phyloP scores from a whole-genome alignment of 2,797 vertebrate species.

The Odontamblyopus lacepedii region DNA sequence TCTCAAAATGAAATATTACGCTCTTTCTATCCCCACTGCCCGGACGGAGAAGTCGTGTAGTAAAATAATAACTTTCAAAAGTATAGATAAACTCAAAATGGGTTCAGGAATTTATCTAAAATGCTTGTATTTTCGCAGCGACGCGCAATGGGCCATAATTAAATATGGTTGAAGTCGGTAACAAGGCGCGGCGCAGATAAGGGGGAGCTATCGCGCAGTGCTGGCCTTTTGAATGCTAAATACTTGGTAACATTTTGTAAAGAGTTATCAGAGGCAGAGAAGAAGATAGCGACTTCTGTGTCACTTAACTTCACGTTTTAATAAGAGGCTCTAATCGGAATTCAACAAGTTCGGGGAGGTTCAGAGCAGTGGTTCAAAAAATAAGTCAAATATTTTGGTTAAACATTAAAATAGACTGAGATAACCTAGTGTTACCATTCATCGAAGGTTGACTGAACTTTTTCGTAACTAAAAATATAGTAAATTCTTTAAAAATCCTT shows the following conservation, averaged over 20 bases:
- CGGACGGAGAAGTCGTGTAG: constrained; percentile 19
- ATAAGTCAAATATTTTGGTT: neutral
- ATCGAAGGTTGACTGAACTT: neutral
- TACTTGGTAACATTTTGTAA: constrained; percentile 42
- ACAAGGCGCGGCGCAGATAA: constrained; percentile 58
- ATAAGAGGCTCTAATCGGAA: constrained; percentile 22
- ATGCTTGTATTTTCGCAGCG: constrained; percentile 54
- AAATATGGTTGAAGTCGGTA: constrained; percentile 54
- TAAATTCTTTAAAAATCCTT: neutral
- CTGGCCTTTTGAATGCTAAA: constrained; percentile 56
- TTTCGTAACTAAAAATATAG: neutral
- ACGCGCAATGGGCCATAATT: constrained; percentile 38
- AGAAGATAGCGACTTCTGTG: constrained; percentile 57
- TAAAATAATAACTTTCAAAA: constrained; percentile 51
- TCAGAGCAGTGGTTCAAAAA: no score
- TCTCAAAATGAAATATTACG: constrained; percentile 56
- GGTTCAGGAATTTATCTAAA: constrained; percentile 56
- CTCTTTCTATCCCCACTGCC: constrained; percentile 44
- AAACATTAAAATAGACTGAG: neutral
- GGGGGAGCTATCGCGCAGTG: constrained; percentile 40
- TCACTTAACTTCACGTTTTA: constrained; percentile 34
- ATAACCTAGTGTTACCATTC: neutral
- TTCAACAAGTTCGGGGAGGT: constrained; percentile 1
- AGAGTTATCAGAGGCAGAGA: constrained; percentile 55
- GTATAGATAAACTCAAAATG: constrained; percentile 46